These are phyloP conservation scores for Labeo calbasu DNA, from an alignment of 2,797 vertebrate species.

Conservation along the genomic window DNA sequence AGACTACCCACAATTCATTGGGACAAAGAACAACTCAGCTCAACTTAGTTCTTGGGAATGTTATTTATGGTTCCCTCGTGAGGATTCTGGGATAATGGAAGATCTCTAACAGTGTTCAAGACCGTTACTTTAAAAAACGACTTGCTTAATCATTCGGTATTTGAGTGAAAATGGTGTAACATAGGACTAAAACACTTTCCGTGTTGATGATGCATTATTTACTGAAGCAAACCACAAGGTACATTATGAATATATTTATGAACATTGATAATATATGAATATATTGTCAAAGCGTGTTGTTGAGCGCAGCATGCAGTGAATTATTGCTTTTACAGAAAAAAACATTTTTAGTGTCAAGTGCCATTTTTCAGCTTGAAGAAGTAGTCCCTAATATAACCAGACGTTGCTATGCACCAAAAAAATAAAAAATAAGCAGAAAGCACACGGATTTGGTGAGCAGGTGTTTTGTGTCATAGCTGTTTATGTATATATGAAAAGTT, in stretches of 20 bases:
- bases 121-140: slow-evolving; percentile 9
- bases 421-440: not conserved
- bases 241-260: not conserved
- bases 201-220: slow-evolving; percentile 20
- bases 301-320: no score
- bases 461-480: not conserved
- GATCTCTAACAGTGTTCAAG: not conserved
- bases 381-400: not conserved
- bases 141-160: slow-evolving; percentile 5
- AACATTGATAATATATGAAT: not conserved
- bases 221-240: not conserved
- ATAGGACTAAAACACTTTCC: not conserved
- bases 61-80: not conserved
- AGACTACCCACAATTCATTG: slow-evolving; percentile 18
- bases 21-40: not conserved
- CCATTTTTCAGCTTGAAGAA: not conserved
- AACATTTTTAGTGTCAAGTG: not conserved
- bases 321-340: not conserved
- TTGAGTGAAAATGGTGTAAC: not conserved
- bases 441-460: not conserved
- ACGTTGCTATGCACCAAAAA: not conserved
- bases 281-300: not conserved
- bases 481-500: not conserved
- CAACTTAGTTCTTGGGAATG: slow-evolving; percentile 1
- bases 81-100: slow-evolving; percentile 1